Base-by-base conservation (phyloP, 2,113 vertebrate genomes). In the Chloroceryle aenea region DNA sequence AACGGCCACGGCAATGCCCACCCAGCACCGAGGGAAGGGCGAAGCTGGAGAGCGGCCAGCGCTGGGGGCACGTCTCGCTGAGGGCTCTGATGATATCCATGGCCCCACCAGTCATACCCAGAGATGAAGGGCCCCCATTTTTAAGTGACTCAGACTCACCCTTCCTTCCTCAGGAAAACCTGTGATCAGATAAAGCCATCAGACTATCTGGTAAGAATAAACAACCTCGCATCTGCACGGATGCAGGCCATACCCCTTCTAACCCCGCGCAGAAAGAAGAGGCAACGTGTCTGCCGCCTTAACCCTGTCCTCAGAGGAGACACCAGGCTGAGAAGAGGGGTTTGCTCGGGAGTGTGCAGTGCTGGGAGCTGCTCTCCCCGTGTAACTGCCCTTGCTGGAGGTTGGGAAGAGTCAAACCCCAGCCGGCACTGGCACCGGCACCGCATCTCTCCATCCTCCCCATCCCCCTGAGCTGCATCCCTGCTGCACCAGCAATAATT, bases 131-230 rank as follows among this genome's bases (percentile, higher is more conserved):
- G 93, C 96, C 96, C 96, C 92, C 94, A 90, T 94, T 82, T 97
- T 90, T 48, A 73, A 90, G 96, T 94, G 95, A 95, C 80, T 95
- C 95, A 96, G 97, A 95, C 97, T 98, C 98, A 96, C 97, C 96
- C 97, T 98, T 98, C 98, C 98, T 98, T 98, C 98, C 98, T 98
- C 98, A 98, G 98, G 98, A 98, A 98, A 97, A 97, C 97, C 97
- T 98, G 97, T 89, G 95, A 97, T 97, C 98, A 97, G 98, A 98
- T 97, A 98, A 97, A 97, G 93, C 89, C 97, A 97, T 93, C 86
- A 93, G 80, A 95, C 94, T 91, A 97, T 98, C 97, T 97, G 96
- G 88, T 92, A 85, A 91, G 91, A 95, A 91, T 93, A 97, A 97
- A 96, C 97, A 98, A 81, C 69, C 90, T 86, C 12, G 14, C 93